phyloP scores from a whole-genome alignment of 2,888 invertebrate species.

The Scaptomyza cyrtandrae region DNA sequence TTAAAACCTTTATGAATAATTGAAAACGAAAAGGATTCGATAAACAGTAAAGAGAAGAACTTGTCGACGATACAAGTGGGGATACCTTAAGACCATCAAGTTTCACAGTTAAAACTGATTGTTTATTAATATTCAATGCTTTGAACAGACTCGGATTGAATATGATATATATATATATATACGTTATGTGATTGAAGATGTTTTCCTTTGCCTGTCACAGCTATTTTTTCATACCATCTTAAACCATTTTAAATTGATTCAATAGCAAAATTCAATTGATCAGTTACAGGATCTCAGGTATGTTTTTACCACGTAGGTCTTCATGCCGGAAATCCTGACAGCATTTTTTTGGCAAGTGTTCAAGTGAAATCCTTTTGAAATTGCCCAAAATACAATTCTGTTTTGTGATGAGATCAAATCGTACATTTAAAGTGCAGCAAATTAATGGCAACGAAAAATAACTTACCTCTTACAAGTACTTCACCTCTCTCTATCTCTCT shows the following conservation, averaged over 20 bases:
- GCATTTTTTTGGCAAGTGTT: background rate
- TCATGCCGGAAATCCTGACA: constrained; percentile 13
- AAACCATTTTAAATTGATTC: too few relatives aligned
- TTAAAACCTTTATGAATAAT: too few relatives aligned
- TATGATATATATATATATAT: too few relatives aligned
- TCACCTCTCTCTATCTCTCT: background rate
- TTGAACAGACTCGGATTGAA: too few relatives aligned
- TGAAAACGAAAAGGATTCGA: background rate
- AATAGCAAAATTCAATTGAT: too few relatives aligned
- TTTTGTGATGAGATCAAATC: background rate
- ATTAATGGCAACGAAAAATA: constrained; percentile 15
- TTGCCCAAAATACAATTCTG: constrained; percentile 4
- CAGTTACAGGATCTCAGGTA: background rate
- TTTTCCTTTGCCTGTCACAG: too few relatives aligned
- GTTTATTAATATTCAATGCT: constrained; percentile 12
- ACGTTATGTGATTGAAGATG: too few relatives aligned
- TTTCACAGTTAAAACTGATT: constrained; percentile 17
- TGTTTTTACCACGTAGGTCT: constrained; percentile 20
- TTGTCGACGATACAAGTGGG: too few relatives aligned
- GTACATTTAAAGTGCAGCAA: background rate
- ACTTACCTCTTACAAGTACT: background rate
- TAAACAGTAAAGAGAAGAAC: too few relatives aligned
- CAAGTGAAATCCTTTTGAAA: constrained; percentile 4
- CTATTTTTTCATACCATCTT: too few relatives aligned
- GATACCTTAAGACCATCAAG: too few relatives aligned